Evolutionary conservation across 53 echinoderm and acorn worm genomes (phyloP), one percentile per base, ranked within the genome.

Genomic region (Patiria pectinifera): DNA sequence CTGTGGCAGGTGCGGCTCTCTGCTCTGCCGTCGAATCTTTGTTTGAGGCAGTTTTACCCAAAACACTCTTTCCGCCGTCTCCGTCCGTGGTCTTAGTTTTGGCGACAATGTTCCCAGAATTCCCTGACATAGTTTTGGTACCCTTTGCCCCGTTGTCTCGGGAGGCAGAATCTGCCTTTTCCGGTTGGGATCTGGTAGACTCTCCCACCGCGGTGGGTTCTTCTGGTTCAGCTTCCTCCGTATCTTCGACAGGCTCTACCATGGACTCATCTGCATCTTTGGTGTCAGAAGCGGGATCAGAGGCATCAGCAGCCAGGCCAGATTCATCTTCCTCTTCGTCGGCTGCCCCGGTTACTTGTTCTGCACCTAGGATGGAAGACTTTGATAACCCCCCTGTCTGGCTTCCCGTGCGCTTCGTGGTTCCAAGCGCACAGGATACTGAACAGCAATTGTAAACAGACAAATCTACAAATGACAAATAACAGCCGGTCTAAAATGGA

Each of bases 171-270:
- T 35, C 92, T 87, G 22, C 62, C 74, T 25, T 80, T 23, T 22
- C 91, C 81, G 69, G 84, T 87, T 82, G 89, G 89, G 35, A 91
- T 91, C 94, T 94, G 8, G 91, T 62, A 78, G 81, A 49, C 86
- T 11, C 69, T 11, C 48, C 75, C 85, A 23, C 48, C 46, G 25
- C 62, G 76, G 53, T 81, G 78, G 21, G 90, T 78, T 92, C 94
- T 86, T 95, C 96, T 8, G 96, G 85, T 91, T 97, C 93, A 22
- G 90, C 85, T 46, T 95, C 84, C 13, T 96, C 93, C 2, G 93
- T 89, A 69, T 95, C 96, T 47, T 91, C 95, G n/a, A 92, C 95
- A 86, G 93, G 93, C 13, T 97, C 98, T n/a, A 92, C 95, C 78
- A 95, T 45, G 21, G 96, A 94, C 89, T 95, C 95, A 82, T 95